These are phyloP conservation scores for Lithobates sylvaticus DNA, from an alignment of 2,797 vertebrate species.

Conservation along the genomic window DNA sequence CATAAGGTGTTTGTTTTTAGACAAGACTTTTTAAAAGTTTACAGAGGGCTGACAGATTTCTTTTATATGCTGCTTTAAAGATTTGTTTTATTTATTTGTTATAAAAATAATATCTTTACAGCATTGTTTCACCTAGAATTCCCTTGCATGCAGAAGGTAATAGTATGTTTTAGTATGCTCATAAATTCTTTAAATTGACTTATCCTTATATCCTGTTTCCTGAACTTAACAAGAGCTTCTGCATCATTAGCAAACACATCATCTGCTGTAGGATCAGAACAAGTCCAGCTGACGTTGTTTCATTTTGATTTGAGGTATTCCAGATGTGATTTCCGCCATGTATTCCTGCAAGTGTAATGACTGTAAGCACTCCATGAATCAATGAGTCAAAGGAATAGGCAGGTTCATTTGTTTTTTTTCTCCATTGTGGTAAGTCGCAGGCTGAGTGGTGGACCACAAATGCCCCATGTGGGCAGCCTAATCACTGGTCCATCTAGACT, in stretches of 20 bases:
- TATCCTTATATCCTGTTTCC: constrained; percentile 87
- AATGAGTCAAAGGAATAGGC: constrained; percentile 1
- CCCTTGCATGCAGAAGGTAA: constrained; percentile 79
- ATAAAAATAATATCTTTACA: constrained; percentile 81
- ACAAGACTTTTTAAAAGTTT: too few relatives aligned
- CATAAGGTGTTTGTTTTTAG: too few relatives aligned
- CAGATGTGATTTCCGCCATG: constrained; percentile 70
- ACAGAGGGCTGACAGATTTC: too few relatives aligned
- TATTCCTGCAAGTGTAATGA: constrained; percentile 29
- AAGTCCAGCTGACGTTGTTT: constrained; percentile 77
- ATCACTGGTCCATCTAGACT: background rate
- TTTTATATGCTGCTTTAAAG: too few relatives aligned
- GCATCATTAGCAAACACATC: constrained; percentile 85
- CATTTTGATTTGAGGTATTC: constrained; percentile 75
- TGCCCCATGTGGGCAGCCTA: constrained; percentile 10
- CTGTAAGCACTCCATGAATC: constrained; percentile 16
- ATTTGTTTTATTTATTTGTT: constrained; percentile 69
- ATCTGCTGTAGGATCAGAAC: constrained; percentile 81
- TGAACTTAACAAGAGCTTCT: constrained; percentile 86
- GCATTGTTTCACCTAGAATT: constrained; percentile 80
- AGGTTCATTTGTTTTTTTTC: background rate
- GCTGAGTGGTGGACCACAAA: background rate
- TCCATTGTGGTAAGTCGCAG: background rate
- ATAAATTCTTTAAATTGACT: constrained; percentile 87
- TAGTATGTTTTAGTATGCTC: constrained; percentile 79